Evolutionary conservation across 2,888 invertebrate species (phyloP).

Genomic region (Augochlorella aurata): DNA sequence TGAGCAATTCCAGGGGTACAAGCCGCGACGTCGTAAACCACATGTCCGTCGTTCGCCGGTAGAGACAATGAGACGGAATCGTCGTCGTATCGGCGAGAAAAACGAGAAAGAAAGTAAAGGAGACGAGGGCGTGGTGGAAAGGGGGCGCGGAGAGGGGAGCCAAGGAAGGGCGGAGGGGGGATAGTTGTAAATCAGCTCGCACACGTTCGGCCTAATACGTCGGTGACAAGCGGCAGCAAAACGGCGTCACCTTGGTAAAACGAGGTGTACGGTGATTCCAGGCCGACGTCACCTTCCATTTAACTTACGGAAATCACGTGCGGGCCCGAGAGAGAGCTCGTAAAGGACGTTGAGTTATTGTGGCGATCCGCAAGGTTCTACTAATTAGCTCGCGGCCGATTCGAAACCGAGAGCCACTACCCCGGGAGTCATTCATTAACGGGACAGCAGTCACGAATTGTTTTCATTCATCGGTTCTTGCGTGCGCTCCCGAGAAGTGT

Average conservation of each 20-base stretch:
- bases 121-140: neutral
- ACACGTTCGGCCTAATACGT: constrained; percentile 54
- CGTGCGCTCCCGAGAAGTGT: constrained; percentile 62
- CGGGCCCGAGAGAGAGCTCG: constrained; percentile 58
- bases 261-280: constrained; percentile 69
- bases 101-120: constrained; percentile 6
- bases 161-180: constrained; percentile 3
- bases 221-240: constrained; percentile 56
- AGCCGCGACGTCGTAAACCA: constrained; percentile 2
- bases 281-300: constrained; percentile 70
- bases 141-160: neutral
- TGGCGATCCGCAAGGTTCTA: constrained; percentile 68
- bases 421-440: constrained; percentile 76
- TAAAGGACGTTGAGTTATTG: constrained; percentile 73
- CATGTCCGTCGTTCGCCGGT: neutral
- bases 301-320: constrained; percentile 73
- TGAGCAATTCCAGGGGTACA: neutral
- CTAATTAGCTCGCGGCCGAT: constrained; percentile 70
- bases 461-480: constrained; percentile 80
- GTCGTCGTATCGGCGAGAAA: constrained; percentile 1
- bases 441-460: constrained; percentile 76
- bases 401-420: constrained; percentile 70
- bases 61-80: constrained; percentile 5
- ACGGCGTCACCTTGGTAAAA: constrained; percentile 59
- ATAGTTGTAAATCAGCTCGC: constrained; percentile 60